Conservation (phyloP, 2,888 invertebrate species). For the Macrophya annulata region DNA sequence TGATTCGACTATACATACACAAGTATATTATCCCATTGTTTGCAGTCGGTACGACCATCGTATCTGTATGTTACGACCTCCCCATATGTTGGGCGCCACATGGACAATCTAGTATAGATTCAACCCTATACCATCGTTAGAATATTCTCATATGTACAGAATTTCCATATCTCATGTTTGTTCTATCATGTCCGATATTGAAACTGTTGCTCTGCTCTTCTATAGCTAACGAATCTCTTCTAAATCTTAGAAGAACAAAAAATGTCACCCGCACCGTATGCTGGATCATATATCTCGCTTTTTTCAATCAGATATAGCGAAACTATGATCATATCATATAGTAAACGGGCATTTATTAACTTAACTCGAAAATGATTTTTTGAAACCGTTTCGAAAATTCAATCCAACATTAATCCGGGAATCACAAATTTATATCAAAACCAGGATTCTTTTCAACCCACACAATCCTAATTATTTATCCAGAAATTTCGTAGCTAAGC, state of each 20-base stretch:
- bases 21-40: conserved; percentile 52
- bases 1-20: conserved; percentile 38
- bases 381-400: not conserved
- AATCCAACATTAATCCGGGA: not conserved
- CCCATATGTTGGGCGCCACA: conserved; percentile 40
- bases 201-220: conserved; percentile 19
- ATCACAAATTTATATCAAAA: not conserved
- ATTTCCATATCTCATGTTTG: conserved; percentile 43
- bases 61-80: conserved; percentile 40
- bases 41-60: conserved; percentile 30
- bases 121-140: not conserved
- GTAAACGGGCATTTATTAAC: not conserved
- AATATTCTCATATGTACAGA: conserved; percentile 4
- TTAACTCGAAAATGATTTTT: not conserved
- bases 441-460: not conserved
- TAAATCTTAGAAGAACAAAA: not conserved
- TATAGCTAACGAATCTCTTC: conserved; percentile 11
- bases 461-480: not conserved
- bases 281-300: conserved; percentile 4
- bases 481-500: not conserved
- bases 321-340: conserved; percentile 2
- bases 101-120: conserved; percentile 29
- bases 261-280: not conserved
- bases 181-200: conserved; percentile 35
- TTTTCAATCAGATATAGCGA: not conserved